Conservation (phyloP, 2,797 vertebrate genomes). For the Hydrocynus forskahlii region DNA sequence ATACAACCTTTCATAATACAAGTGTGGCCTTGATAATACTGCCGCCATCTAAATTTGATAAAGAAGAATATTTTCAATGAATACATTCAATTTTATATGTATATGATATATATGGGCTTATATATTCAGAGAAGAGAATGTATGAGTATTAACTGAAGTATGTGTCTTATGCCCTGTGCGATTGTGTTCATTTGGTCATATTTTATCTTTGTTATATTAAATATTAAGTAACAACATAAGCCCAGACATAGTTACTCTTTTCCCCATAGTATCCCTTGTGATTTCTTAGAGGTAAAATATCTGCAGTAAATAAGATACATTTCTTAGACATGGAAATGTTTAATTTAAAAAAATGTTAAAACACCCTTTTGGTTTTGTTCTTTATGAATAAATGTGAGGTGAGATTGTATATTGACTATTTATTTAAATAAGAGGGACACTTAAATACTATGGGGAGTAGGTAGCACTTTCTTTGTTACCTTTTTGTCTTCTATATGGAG, state of each 20-base stretch:
- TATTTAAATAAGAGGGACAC: constrained; percentile 51
- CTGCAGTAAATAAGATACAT: constrained; percentile 40
- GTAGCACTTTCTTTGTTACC: constrained; percentile 51
- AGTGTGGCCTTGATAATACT: constrained; percentile 64
- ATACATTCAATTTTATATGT: constrained; percentile 62
- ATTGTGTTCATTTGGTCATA: constrained; percentile 59
- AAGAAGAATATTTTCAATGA: constrained; percentile 62
- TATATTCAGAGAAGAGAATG: constrained; percentile 59
- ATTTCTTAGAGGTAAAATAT: constrained; percentile 57
- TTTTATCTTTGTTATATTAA: constrained; percentile 58
- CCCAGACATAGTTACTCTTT: constrained; percentile 51
- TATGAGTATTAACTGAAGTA: constrained; percentile 59
- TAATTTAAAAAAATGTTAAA: constrained; percentile 43
- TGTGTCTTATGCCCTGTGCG: constrained; percentile 58
- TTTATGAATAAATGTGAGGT: constrained; percentile 58
- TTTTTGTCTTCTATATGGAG: constrained; percentile 49
- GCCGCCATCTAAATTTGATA: constrained; percentile 62
- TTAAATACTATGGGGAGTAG: constrained; percentile 53
- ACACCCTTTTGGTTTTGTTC: constrained; percentile 49
- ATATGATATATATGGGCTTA: constrained; percentile 61
- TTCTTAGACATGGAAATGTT: constrained; percentile 36
- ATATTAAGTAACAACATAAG: constrained; percentile 52
- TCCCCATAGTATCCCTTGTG: constrained; percentile 58
- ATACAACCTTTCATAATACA: constrained; percentile 56
- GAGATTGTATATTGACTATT: constrained; percentile 57